These are phyloP conservation scores for Choristoneura rosaceana DNA, from an alignment of 2,888 invertebrate genomes.

Conservation along the genomic window DNA sequence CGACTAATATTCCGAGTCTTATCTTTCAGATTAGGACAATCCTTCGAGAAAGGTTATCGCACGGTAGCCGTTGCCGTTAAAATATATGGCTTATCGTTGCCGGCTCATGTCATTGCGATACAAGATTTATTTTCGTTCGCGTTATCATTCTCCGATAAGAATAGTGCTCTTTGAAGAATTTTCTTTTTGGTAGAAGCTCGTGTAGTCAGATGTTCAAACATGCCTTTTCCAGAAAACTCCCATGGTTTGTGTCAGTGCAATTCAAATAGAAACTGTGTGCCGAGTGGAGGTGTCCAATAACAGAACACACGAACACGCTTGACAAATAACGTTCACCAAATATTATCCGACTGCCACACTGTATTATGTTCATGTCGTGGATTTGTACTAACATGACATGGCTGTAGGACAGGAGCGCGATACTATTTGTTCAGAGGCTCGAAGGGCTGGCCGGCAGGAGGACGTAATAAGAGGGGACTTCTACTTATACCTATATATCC, in stretches of 20 bases:
- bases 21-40: conserved; percentile 72
- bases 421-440: conserved; percentile 71
- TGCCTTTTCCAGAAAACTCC: conserved; percentile 65
- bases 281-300: conserved; percentile 80
- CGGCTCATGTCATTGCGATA: conserved; percentile 58
- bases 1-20: conserved; percentile 59
- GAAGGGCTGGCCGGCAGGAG: conserved; percentile 56
- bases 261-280: conserved; percentile 76
- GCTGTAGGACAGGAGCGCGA: conserved; percentile 69
- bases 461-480: conserved; percentile 55
- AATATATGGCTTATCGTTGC: conserved; percentile 70
- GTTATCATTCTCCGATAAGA: conserved; percentile 67
- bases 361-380: conserved; percentile 68
- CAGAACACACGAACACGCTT: conserved; percentile 81
- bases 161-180: conserved; percentile 48
- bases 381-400: conserved; percentile 74
- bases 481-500: conserved; percentile 51
- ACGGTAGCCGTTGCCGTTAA: conserved; percentile 70
- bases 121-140: conserved; percentile 68
- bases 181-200: conserved; percentile 44
- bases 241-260: conserved; percentile 68
- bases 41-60: conserved; percentile 71
- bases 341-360: conserved; percentile 76
- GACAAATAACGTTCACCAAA: conserved; percentile 80
- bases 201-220: conserved; percentile 63